Base-by-base conservation (phyloP, 2,888 invertebrate genomes). In the Nesidiocoris tenuis region DNA sequence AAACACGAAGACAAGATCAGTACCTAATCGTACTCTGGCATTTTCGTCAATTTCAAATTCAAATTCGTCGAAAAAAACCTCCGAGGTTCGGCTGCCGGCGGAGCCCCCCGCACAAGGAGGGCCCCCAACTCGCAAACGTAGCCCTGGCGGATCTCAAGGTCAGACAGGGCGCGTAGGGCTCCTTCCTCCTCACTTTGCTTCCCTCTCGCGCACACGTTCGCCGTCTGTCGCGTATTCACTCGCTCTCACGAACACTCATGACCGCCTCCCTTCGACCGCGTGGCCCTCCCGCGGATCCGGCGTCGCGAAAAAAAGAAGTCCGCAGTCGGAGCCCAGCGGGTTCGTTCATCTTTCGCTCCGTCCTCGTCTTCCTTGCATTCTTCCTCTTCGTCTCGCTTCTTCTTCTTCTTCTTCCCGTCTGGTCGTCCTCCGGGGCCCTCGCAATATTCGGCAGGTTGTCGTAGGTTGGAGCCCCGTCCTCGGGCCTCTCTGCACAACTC, bases 401-500 rank as follows among this genome's bases (percentile, higher is more conserved):
- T 39, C 39, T 39, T 39, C 39, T 39, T 39, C 39, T 39, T 7
- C 39, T 39, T 12, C 39, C 39, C 39, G 39, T 39, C 39, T 39
- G 39, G 39, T 39, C 39, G 39, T 22, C 56, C 67, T 67, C 67
- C n/a, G 12, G 18, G 3, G 21, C 39, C 16, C 67, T 17, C 65
- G 18, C 67, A 67, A 67, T 67, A 67, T 67, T 67, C 67, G 67
- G 67, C 67, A 67, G 21, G 67, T 67, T 67, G 67, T 67, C 56
- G 67, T 67, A 67, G 67, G 67, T 67, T 55, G 23, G 67, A 67
- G 65, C 39, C 25, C n/a, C 5, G 22, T 16, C 65, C 2, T 12
- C 5, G 39, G 39, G 5, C 3, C 12, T 12, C 12, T 39, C 39
- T 39, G 39, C 39, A 39, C 39, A 39, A 39, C 39, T 39, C 39